These are phyloP conservation scores for Gobionotothen gibberifrons DNA, from an alignment of 2,797 vertebrate species.

Conservation along the genomic window DNA sequence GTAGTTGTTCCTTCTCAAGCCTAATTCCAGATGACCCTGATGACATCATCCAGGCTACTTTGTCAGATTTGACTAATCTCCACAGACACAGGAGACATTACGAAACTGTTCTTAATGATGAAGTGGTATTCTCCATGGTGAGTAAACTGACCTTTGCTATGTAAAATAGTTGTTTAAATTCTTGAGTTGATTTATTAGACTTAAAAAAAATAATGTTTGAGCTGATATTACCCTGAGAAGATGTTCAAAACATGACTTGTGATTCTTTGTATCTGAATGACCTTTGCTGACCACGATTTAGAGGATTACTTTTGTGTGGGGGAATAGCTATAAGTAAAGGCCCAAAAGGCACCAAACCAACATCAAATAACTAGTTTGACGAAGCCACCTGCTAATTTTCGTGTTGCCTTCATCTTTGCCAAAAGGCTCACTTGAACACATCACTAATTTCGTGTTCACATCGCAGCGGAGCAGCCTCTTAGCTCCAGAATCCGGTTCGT, in stretches of 20 bases:
- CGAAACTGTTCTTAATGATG: not conserved
- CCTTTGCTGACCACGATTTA: not conserved
- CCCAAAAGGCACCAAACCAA: no score
- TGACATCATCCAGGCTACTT: not conserved
- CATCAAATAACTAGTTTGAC: no score
- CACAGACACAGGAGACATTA: not conserved
- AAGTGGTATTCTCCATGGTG: not conserved
- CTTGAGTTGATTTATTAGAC: not conserved
- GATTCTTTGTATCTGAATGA: not conserved
- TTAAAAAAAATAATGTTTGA: not conserved
- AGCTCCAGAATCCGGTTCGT: no score
- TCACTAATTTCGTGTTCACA: no score
- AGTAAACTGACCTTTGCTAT: not conserved
- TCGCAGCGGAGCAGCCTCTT: no score
- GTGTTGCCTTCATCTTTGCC: no score
- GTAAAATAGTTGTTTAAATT: not conserved
- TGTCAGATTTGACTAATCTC: not conserved
- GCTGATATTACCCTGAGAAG: not conserved
- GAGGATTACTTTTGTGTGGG: not conserved
- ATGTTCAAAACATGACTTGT: not conserved
- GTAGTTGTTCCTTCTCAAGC: not conserved
- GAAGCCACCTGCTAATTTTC: no score
- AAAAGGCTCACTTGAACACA: no score
- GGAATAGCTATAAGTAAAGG: not conserved
- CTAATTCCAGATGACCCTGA: not conserved